Percentiles rank a stretch among this genome's conserved stretches.
These are phyloP conservation scores for Tangara arthus DNA, from an alignment of 2,797 vertebrate species.

Conservation along the genomic window DNA sequence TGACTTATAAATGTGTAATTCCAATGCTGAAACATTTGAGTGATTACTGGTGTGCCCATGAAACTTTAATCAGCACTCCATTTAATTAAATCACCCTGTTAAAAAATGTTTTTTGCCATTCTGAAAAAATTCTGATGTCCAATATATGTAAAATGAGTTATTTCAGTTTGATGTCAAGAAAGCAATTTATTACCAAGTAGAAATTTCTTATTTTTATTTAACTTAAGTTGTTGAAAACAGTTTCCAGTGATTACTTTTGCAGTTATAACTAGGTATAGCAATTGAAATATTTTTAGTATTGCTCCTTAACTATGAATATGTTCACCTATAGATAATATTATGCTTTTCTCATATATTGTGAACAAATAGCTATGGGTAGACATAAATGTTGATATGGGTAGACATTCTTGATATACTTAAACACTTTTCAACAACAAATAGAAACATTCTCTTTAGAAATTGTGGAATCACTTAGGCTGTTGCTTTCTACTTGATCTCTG, in stretches of 20 bases:
- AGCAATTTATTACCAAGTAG: background rate
- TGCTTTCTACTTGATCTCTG: background rate
- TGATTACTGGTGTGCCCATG: background rate
- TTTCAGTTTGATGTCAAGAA: background rate
- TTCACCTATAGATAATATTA: background rate
- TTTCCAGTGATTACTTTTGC: background rate
- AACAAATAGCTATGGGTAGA: background rate
- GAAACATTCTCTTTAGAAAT: background rate
- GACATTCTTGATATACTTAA: background rate
- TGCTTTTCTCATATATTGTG: background rate
- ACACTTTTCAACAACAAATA: background rate
- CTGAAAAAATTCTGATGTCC: background rate
- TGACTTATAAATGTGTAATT: background rate
- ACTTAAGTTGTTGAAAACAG: background rate
- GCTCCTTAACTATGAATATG: background rate
- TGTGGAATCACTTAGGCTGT: background rate
- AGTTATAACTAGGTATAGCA: background rate
- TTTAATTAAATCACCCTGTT: background rate
- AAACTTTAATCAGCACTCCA: background rate
- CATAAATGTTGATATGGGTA: background rate
- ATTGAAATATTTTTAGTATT: background rate
- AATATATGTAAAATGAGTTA: background rate
- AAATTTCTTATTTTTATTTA: background rate
- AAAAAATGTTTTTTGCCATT: background rate
- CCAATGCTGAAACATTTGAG: background rate